Percentiles rank a stretch among this genome's conserved stretches.
Evolutionary conservation across 35 echinoderm and acorn worm species (phyloP).

Genomic region (Hemicentrotus pulcherrimus): DNA sequence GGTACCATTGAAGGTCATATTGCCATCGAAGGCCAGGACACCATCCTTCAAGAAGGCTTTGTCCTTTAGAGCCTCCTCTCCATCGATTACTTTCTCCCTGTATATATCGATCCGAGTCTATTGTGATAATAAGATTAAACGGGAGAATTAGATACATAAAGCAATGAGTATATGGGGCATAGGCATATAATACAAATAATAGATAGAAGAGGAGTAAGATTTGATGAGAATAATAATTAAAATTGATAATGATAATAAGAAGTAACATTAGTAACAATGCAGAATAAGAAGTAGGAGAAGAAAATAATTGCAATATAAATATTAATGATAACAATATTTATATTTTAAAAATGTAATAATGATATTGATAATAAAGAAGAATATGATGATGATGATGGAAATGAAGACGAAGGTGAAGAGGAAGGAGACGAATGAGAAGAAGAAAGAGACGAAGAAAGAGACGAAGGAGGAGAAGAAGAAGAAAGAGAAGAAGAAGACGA

Average conservation of each 20-base stretch:
- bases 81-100: conserved; percentile 8
- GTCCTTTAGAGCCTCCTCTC: not conserved
- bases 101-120: not conserved
- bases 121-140: not conserved
- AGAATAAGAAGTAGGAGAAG: too few species aligned
- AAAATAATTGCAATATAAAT: not conserved
- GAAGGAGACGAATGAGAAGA: too few species aligned
- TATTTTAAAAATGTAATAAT: not conserved
- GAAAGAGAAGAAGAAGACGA: too few species aligned
- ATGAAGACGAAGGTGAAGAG: too few species aligned
- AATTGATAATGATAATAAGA: too few species aligned
- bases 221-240: too few species aligned
- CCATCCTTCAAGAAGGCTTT: not conserved
- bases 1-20: conserved; percentile 28
- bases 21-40: not conserved
- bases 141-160: too few species aligned
- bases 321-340: not conserved
- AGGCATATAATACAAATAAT: too few species aligned
- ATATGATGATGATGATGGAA: not conserved
- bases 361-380: not conserved
- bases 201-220: too few species aligned
- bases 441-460: too few species aligned
- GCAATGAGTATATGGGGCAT: too few species aligned
- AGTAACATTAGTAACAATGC: not conserved
- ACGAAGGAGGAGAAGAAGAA: too few species aligned